Percentiles rank a stretch among this genome's conserved stretches.
phyloP scores from a whole-genome alignment of 2,113 vertebrate genomes.

The Zapornia atra region DNA sequence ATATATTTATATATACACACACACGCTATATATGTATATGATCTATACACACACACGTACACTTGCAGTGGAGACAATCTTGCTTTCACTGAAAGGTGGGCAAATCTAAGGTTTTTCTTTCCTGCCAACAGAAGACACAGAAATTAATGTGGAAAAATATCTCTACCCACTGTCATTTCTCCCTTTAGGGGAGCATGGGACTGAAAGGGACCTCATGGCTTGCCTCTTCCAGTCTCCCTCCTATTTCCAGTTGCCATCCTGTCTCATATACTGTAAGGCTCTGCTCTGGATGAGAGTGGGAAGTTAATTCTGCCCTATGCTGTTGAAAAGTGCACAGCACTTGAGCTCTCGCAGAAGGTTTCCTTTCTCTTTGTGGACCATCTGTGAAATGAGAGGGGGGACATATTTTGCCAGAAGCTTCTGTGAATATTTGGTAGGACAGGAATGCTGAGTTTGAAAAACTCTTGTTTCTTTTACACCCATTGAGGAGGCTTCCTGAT shows the following conservation, averaged over 20 bases:
- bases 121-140: neutral
- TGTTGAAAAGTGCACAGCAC: neutral
- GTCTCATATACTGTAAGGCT: neutral
- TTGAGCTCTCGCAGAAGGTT: neutral
- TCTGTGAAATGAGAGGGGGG: neutral
- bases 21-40: too few relatives aligned
- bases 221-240: neutral
- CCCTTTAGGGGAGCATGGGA: neutral
- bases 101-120: neutral
- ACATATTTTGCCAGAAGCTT: neutral
- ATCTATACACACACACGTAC: too few relatives aligned
- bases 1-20: neutral
- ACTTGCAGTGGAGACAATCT: neutral
- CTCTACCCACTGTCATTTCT: neutral
- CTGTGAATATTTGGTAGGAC: neutral
- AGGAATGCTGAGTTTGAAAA: neutral
- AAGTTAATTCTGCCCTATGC: neutral
- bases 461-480: neutral
- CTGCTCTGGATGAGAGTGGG: neutral
- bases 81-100: neutral
- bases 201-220: neutral
- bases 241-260: neutral
- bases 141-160: neutral
- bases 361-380: neutral
- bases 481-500: neutral